Evolutionary conservation across 2,888 invertebrate genomes (phyloP).

Genomic region (Scrobipalpa atriplicella): DNA sequence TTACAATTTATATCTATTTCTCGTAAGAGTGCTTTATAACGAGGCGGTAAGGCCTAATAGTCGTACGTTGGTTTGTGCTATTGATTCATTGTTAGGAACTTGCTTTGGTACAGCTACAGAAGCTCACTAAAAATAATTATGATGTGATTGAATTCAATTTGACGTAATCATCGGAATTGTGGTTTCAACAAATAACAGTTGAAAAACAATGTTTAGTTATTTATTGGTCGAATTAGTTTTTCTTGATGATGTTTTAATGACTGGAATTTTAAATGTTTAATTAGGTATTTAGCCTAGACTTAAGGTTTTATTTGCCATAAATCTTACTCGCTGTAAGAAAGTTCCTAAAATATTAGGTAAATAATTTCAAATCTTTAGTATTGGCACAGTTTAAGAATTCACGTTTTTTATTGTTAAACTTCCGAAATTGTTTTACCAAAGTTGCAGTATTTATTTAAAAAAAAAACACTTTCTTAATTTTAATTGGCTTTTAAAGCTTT

Average conservation of each 20-base stretch:
- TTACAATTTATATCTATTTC: background rate
- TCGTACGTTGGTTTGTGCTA: background rate
- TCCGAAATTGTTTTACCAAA: constrained; percentile 12
- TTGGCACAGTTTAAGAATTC: background rate
- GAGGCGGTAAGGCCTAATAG: background rate
- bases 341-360: constrained; percentile 18
- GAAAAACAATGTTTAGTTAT: background rate
- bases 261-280: too few relatives aligned
- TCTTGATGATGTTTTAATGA: background rate
- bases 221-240: background rate
- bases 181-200: background rate
- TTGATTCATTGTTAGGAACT: background rate
- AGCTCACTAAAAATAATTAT: background rate
- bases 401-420: background rate
- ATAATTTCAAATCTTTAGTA: constrained; percentile 9
- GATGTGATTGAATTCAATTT: background rate
- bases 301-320: background rate
- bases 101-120: too few relatives aligned
- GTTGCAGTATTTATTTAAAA: constrained; percentile 10
- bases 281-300: background rate
- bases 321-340: constrained; percentile 18
- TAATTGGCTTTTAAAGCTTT: constrained; percentile 2
- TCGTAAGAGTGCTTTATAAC: background rate
- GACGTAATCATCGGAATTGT: constrained; percentile 10
- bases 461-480: background rate